Percentiles rank a stretch among this genome's conserved stretches.
Conservation (phyloP, 2,888 invertebrate genomes). For the Ganaspis brasiliensis region DNA sequence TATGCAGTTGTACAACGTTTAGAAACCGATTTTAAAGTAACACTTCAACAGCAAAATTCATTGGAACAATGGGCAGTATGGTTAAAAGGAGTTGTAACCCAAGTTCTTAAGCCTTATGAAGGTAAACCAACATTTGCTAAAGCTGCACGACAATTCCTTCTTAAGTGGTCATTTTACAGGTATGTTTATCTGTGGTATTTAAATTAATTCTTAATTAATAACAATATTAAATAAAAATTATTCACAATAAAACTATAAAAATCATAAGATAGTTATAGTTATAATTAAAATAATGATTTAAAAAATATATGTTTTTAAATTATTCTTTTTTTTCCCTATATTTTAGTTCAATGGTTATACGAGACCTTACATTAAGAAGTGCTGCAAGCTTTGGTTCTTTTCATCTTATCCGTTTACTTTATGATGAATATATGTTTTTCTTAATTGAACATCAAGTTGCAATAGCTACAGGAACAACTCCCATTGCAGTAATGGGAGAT, state of each 20-base stretch:
- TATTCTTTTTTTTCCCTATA: slow-evolving; percentile 39
- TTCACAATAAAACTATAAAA: slow-evolving; percentile 25
- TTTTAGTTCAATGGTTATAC: slow-evolving; percentile 96
- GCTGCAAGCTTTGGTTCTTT: slow-evolving; percentile 99
- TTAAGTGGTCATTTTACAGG: slow-evolving; percentile 99
- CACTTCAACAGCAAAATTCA: slow-evolving; percentile 94
- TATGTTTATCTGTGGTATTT: slow-evolving; percentile 70
- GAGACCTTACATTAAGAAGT: slow-evolving; percentile 96
- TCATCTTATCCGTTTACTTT: slow-evolving; percentile 97
- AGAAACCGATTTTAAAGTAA: slow-evolving; percentile 96
- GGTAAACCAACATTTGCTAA: slow-evolving; percentile 91
- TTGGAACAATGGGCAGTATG: slow-evolving; percentile 99
- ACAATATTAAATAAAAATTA: background rate
- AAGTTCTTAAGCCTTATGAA: slow-evolving; percentile 93
- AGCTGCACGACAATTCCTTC: slow-evolving; percentile 94
- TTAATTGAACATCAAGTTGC: slow-evolving; percentile 98
- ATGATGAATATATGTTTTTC: slow-evolving; percentile 99
- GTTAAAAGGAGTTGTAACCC: slow-evolving; percentile 96
- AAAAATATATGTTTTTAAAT: too few relatives aligned
- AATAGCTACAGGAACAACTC: slow-evolving; percentile 92
- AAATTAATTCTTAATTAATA: slow-evolving; percentile 10
- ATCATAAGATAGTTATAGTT: background rate
- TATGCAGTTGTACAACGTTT: slow-evolving; percentile 91
- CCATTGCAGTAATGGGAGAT: slow-evolving; percentile 95
- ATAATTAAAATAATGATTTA: slow-evolving; percentile 17